These are phyloP conservation scores for Pan troglodytes DNA, from an alignment of 2,113 vertebrate species.

Conservation along the genomic window NHGRI_mPanTro3-v2.1_pri NC_072421.2:34784001-34784500, in stretches of 20 bases:
- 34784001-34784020: neutral
- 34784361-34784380: neutral
- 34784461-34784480: neutral
- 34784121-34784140: neutral
- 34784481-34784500: slow-evolving; percentile 21
- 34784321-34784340: neutral
- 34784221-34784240: neutral
- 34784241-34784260: slow-evolving; percentile 10
- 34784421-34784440: neutral
- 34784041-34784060: neutral
- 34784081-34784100: slow-evolving; percentile 22
- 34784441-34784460: neutral
- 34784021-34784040: slow-evolving; percentile 8
- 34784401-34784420: neutral
- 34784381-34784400: neutral
- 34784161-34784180: neutral
- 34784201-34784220: neutral
- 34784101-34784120: neutral
- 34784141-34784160: neutral
- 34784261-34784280: neutral
- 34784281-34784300: neutral
- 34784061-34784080: neutral
- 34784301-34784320: neutral
- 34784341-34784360: neutral
- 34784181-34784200: neutral